Base-by-base conservation (phyloP, 2,888 invertebrate species). In the Steromphala cineraria region DNA sequence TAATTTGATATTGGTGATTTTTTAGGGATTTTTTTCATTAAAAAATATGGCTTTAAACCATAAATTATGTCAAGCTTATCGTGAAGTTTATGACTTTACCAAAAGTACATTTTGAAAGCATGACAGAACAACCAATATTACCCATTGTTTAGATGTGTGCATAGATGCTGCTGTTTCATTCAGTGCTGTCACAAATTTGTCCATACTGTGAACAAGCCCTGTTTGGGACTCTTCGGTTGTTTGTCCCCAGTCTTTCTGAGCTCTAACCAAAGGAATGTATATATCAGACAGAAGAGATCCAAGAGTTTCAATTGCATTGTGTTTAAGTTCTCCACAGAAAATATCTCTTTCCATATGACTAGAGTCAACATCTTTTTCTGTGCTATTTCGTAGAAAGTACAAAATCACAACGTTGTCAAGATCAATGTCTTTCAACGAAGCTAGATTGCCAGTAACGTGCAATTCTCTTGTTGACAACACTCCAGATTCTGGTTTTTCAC, bases 311-410 rank as follows among this genome's bases (percentile, higher is more conserved):
- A 93, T 88, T 8, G 91, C 90, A 80, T 92, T 91, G 75, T 92
- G 92, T 84, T 93, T 93, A 19, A 93, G 87, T 85, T 93, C 93
- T 4, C 93, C 93, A 87, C 92, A 92, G 79, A 91, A 92, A 4
- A 93, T 89, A 83, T 93, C 93, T 80, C 89, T 88, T 77, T 93
- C 91, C 87, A 93, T 92, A 55, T 90, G 87, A 19, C 84, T 87
- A 3, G 89, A 83, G 81, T 92, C 92, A 53, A 93, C 92, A 87
- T 92, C 93, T 83, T 88, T 91, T 40, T 91, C 91, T 5, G 89
- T 88, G 75, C 90, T 85, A 55, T 90, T 90, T 78, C 93, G 82
- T 24, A 93, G 84, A 80, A 93, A 93, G 85, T 92, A 93, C 75
- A 93, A 83, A 84, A 93, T 89, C 76, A 88, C 90, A 1, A 91